Evolutionary conservation across 1,140 invertebrate species (phyloP).

Genomic region (Temnothorax nylanderi): DNA sequence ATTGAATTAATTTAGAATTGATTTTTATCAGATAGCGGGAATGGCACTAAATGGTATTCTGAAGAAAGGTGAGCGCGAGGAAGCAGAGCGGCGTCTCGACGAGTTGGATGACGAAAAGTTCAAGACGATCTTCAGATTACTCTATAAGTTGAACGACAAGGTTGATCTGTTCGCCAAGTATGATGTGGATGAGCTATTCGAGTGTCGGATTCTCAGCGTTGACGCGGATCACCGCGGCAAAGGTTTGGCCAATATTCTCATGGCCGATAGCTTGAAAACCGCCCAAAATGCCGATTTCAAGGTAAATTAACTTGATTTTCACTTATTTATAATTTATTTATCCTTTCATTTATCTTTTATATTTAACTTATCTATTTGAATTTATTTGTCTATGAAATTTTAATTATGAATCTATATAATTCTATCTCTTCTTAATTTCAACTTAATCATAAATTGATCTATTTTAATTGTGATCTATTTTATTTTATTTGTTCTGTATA

Average conservation of each 20-base stretch:
- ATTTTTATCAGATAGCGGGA: slow-evolving; percentile 87
- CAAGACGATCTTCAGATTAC: slow-evolving; percentile 88
- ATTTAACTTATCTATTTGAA: neutral
- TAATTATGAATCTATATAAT: neutral
- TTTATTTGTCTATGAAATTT: neutral
- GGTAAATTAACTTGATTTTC: slow-evolving; percentile 80
- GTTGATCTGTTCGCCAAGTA: slow-evolving; percentile 88
- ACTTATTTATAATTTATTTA: neutral
- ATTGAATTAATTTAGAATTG: slow-evolving; percentile 8
- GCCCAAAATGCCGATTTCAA: slow-evolving; percentile 89
- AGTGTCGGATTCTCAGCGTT: slow-evolving; percentile 92
- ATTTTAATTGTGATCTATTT: neutral
- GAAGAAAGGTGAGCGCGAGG: slow-evolving; percentile 87
- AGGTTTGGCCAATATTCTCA: slow-evolving; percentile 90
- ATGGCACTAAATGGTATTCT: slow-evolving; percentile 89
- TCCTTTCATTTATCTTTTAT: neutral
- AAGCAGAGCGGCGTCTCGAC: slow-evolving; percentile 87
- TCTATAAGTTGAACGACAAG: slow-evolving; percentile 88
- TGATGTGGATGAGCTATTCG: slow-evolving; percentile 90
- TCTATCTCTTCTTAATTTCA: neutral
- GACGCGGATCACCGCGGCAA: slow-evolving; percentile 89
- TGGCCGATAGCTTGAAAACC: slow-evolving; percentile 88
- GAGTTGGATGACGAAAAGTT: slow-evolving; percentile 87
- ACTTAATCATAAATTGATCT: neutral
- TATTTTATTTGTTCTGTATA: neutral